Percentiles rank a stretch among this genome's conserved stretches.
Conservation (phyloP, 2,888 invertebrate genomes). For the Tinea pellionella region DNA sequence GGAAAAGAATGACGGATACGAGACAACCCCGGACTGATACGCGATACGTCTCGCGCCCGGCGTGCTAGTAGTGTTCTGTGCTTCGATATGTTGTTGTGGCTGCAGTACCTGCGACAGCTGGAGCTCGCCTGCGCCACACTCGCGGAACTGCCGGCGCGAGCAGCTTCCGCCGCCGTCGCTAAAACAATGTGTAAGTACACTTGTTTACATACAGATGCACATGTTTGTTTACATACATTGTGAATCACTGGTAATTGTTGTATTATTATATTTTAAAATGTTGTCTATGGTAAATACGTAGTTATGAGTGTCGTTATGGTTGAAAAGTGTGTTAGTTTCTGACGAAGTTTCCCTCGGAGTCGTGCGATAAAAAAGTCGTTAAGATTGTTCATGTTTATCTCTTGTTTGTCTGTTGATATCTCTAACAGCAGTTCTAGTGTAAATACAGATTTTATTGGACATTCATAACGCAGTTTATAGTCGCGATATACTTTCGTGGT, state of each 20-base stretch:
- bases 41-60: neutral
- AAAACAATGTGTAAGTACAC: constrained; percentile 59
- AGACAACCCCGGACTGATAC: constrained; percentile 18
- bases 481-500: neutral
- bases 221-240: constrained; percentile 2
- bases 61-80: constrained; percentile 15
- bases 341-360: constrained; percentile 22
- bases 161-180: constrained; percentile 41
- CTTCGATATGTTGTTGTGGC: constrained; percentile 63
- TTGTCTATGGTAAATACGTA: neutral
- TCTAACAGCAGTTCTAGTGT: constrained; percentile 39
- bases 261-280: neutral
- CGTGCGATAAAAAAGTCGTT: constrained; percentile 52
- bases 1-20: constrained; percentile 62
- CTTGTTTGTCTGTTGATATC: constrained; percentile 47
- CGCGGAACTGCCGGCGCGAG: constrained; percentile 36
- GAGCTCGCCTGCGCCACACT: constrained; percentile 47
- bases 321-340: constrained; percentile 1
- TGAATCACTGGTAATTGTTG: neutral
- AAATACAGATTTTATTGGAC: constrained; percentile 47
- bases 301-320: neutral
- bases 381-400: constrained; percentile 50
- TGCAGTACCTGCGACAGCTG: constrained; percentile 59
- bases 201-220: constrained; percentile 4
- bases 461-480: constrained; percentile 10